phyloP scores from a whole-genome alignment of 2,797 vertebrate species.

The Crocodylus rhombifer region DNA sequence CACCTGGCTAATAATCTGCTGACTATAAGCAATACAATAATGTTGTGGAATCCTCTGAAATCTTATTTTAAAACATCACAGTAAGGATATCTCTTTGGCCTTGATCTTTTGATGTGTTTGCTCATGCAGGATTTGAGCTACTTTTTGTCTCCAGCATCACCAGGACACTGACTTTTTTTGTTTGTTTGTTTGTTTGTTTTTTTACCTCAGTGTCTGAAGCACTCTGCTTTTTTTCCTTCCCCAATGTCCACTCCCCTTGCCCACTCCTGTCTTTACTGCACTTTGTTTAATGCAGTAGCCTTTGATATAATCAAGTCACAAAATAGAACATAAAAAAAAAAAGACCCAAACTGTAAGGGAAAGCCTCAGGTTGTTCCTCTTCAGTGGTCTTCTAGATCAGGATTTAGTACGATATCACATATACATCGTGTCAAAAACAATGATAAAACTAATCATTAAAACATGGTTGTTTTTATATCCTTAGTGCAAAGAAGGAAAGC shows the following conservation, averaged over 20 bases:
- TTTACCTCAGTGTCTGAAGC: conserved; percentile 17
- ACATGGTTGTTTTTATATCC: background rate
- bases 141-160: background rate
- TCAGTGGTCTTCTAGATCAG: conserved; percentile 5
- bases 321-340: conserved; percentile 4
- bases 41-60: background rate
- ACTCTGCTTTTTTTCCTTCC: conserved; percentile 10
- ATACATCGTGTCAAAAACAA: background rate
- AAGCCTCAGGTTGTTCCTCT: conserved; percentile 28
- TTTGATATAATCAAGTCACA: conserved; percentile 50
- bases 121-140: rapidly evolving
- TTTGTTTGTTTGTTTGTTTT: no score
- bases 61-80: background rate
- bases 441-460: background rate
- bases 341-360: background rate
- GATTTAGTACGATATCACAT: background rate
- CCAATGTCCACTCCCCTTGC: background rate
- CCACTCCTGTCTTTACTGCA: background rate
- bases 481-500: background rate
- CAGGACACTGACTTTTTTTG: conserved; percentile 5
- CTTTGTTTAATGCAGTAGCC: conserved; percentile 29
- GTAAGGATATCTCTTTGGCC: background rate
- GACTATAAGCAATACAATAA: background rate
- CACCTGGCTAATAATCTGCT: background rate
- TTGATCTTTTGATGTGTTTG: background rate